Conservation (phyloP, 2,113 vertebrate genomes). For the Silurus glanis region DNA sequence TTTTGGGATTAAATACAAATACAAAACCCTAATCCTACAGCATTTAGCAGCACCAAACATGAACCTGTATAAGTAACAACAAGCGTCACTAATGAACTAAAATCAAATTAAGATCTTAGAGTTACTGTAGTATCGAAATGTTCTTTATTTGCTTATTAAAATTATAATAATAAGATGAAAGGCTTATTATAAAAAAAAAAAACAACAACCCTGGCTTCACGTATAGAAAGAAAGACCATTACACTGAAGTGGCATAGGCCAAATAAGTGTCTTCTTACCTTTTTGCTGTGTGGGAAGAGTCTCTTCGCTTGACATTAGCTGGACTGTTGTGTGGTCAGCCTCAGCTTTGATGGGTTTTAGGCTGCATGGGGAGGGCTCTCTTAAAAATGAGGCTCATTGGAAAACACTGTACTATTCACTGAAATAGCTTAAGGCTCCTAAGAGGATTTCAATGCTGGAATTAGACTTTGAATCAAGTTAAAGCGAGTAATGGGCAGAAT, state of each 20-base stretch:
- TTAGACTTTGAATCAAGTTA: conserved; percentile 77
- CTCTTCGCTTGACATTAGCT: neutral
- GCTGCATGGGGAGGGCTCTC: conserved; percentile 66
- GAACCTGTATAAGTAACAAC: neutral
- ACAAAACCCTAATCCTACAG: neutral
- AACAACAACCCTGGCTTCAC: neutral
- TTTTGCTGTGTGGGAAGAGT: neutral
- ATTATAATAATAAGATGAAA: neutral
- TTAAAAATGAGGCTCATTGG: conserved; percentile 70
- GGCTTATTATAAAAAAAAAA: neutral
- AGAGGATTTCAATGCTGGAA: conserved; percentile 89
- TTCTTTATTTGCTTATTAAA: neutral
- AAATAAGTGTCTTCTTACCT: conserved; percentile 30
- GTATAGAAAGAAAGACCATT: neutral
- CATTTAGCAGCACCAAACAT: neutral
- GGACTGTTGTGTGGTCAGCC: conserved; percentile 50
- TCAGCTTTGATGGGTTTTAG: conserved; percentile 57
- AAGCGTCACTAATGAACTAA: neutral
- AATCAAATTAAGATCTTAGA: neutral
- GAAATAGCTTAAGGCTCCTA: conserved; percentile 86
- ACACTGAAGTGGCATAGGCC: neutral
- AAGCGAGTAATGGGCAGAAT: conserved; percentile 45
- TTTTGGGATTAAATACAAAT: neutral
- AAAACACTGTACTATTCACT: conserved; percentile 69
- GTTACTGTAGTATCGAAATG: neutral